Percentiles rank a stretch among this genome's conserved stretches.
Evolutionary conservation across 2,888 invertebrate species (phyloP).

Genomic region (Pheosia tremula): DNA sequence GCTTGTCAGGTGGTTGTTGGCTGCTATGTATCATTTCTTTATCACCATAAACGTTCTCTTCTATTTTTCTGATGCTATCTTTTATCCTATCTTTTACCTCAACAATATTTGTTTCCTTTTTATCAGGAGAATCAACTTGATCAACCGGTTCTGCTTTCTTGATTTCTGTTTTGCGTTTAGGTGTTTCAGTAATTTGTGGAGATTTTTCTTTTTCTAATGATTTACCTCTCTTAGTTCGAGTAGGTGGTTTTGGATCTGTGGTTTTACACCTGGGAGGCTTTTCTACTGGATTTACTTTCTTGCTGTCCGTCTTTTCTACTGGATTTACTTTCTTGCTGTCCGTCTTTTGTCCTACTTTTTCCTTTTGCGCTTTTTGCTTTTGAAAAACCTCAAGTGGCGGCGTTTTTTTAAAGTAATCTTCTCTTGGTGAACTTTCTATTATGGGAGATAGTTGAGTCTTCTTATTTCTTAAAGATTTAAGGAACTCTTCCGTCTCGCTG

Average conservation of each 20-base stretch:
- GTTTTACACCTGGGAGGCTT: conserved; percentile 75
- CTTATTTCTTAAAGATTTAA: conserved; percentile 81
- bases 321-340: conserved; percentile 75
- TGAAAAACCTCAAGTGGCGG: conserved; percentile 70
- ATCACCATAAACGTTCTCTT: conserved; percentile 77
- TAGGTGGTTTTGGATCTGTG: conserved; percentile 75
- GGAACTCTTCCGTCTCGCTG: conserved; percentile 85
- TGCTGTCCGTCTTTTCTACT: conserved; percentile 63
- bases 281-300: conserved; percentile 77
- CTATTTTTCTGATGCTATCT: conserved; percentile 78
- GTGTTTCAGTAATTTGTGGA: conserved; percentile 67
- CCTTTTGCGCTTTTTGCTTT: conserved; percentile 66
- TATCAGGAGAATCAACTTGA: conserved; percentile 67
- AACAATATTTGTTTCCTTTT: conserved; percentile 54
- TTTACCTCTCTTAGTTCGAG: conserved; percentile 67
- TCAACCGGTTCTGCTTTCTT: conserved; percentile 69
- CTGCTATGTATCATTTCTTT: conserved; percentile 89
- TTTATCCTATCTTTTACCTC: conserved; percentile 80
- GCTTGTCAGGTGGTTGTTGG: conserved; percentile 88
- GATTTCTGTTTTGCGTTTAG: conserved; percentile 70
- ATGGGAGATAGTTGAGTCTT: conserved; percentile 91
- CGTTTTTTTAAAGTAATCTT: conserved; percentile 86
- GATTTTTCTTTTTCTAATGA: conserved; percentile 67
- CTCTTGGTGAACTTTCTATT: conserved; percentile 89
- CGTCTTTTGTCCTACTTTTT: conserved; percentile 52